Evolutionary conservation across 92 coral and sea anemone genomes (phyloP).

Genomic region (Desmophyllum pertusum): DNA sequence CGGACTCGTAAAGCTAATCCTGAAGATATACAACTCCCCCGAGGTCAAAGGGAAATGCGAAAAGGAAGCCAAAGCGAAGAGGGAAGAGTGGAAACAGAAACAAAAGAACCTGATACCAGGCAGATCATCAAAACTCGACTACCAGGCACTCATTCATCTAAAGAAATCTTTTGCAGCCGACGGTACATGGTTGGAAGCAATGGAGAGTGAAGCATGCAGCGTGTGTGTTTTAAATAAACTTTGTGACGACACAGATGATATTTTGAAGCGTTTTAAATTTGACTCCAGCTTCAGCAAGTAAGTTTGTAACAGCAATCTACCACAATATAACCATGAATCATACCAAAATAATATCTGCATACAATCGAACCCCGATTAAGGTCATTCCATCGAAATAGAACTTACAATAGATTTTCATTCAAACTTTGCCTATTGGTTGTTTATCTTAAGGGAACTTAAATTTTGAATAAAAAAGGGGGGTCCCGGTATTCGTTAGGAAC

Average conservation of each 20-base stretch:
- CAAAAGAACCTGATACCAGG: no score
- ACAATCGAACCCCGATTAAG: no score
- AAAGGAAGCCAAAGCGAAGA: neutral
- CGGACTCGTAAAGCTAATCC: neutral
- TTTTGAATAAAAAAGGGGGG: no score
- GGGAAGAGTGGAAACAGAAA: neutral
- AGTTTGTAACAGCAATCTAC: neutral
- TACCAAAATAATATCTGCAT: no score
- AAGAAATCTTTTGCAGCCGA: neutral
- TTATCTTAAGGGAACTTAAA: no score
- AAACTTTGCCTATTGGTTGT: no score
- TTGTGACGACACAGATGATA: neutral
- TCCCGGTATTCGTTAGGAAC: no score
- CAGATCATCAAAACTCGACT: neutral
- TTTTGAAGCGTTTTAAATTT: neutral
- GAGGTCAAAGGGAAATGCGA: neutral
- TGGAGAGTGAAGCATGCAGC: slow-evolving; percentile 12
- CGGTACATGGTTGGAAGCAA: neutral
- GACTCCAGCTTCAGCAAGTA: neutral
- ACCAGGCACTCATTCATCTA: neutral
- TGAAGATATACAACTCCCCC: no score
- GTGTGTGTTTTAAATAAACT: slow-evolving; percentile 5
- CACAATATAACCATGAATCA: no score
- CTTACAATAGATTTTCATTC: no score
- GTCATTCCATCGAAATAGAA: no score